Percentiles rank a stretch among this genome's conserved stretches.
Conservation (phyloP, 2,113 vertebrate genomes). For the Psammodynastes pulverulentus region DNA sequence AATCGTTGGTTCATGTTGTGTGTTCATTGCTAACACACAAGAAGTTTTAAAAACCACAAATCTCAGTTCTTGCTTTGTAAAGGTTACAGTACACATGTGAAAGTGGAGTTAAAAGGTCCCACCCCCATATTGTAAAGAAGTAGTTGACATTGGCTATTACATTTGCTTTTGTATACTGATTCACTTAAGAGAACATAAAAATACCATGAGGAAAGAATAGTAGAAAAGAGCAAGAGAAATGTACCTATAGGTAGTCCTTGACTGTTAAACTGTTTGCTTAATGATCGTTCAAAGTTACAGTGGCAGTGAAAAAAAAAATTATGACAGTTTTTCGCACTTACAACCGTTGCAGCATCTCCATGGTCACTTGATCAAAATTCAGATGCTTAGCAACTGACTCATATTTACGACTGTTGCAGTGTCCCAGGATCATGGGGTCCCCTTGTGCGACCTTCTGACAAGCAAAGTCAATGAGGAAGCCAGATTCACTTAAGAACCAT, state of each 20-base stretch:
- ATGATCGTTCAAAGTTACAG: neutral
- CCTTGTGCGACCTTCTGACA: neutral
- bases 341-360: neutral
- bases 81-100: slow-evolving; percentile 76
- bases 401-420: neutral
- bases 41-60: slow-evolving; percentile 14
- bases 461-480: neutral
- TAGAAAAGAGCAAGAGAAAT: neutral
- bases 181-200: slow-evolving; percentile 61
- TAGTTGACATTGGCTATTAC: slow-evolving; percentile 53
- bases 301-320: neutral
- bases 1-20: slow-evolving; percentile 33
- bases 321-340: neutral
- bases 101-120: slow-evolving; percentile 75
- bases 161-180: slow-evolving; percentile 60
- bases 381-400: neutral
- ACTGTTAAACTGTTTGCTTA: neutral
- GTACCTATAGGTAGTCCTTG: neutral
- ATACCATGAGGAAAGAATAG: slow-evolving; percentile 19
- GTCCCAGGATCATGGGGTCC: neutral
- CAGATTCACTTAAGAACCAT: neutral
- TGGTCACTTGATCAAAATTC: neutral
- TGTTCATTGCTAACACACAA: slow-evolving; percentile 38
- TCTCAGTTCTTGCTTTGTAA: slow-evolving; percentile 71
- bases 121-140: slow-evolving; percentile 66